Percentiles rank a stretch among this genome's conserved stretches.
Evolutionary conservation across 2,113 vertebrate species (phyloP).

Genomic region (Phrynocephalus versicolor): DNA sequence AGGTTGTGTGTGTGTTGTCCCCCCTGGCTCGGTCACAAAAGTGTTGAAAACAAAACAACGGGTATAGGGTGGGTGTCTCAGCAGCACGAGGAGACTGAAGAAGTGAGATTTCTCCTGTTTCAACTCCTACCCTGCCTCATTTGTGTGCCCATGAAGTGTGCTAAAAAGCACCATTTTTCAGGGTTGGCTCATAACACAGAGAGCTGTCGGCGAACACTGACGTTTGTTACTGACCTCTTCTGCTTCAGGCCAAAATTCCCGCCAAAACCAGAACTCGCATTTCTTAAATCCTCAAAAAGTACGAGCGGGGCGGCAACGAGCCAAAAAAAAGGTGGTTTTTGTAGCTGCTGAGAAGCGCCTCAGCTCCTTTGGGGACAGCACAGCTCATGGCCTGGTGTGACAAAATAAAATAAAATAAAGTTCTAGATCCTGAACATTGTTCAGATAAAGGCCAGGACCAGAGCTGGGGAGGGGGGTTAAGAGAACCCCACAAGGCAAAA

Average conservation of each 20-base stretch:
- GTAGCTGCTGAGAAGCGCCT: neutral
- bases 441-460: neutral
- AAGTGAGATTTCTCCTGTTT: too few relatives aligned
- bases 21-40: too few relatives aligned
- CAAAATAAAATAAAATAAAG: neutral
- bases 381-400: too few relatives aligned
- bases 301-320: too few relatives aligned
- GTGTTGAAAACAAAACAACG: neutral
- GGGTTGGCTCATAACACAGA: too few relatives aligned
- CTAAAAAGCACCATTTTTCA: too few relatives aligned
- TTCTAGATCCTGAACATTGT: too few relatives aligned
- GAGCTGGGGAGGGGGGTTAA: accelerated
- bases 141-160: too few relatives aligned
- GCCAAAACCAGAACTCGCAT: neutral
- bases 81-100: neutral
- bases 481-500: neutral
- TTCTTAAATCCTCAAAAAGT: neutral
- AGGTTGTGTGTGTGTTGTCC: too few relatives aligned
- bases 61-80: neutral
- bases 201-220: too few relatives aligned
- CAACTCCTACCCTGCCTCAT: neutral
- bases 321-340: neutral
- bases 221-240: neutral
- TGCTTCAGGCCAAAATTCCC: neutral
- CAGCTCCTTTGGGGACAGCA: too few relatives aligned